Percentiles rank a stretch among this genome's conserved stretches.
phyloP scores from a whole-genome alignment of 2,888 invertebrate genomes.

The Trileptium ribeirensis region DNA sequence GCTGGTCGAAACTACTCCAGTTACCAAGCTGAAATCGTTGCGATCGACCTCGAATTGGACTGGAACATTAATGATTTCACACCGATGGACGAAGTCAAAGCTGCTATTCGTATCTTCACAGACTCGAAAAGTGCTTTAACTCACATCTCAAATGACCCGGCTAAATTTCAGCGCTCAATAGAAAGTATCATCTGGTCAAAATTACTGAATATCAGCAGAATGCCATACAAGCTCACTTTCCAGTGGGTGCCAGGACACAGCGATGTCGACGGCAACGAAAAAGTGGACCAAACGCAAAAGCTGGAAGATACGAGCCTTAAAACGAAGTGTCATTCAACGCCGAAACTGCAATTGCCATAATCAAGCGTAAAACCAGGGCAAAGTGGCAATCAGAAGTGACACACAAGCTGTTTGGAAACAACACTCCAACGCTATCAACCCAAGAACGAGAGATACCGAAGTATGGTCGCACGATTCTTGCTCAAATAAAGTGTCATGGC shows the following conservation, averaged over 20 bases:
- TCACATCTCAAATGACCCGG: not conserved
- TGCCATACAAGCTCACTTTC: not conserved
- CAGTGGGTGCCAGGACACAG: conserved; percentile 3
- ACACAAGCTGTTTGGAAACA: not conserved
- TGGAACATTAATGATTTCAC: not conserved
- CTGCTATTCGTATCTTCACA: too few species aligned
- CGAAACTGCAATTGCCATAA: not conserved
- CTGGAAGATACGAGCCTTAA: not conserved
- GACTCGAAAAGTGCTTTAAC: not conserved
- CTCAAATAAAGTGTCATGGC: not conserved
- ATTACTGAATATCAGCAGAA: not conserved
- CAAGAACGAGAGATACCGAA: not conserved
- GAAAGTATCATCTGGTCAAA: not conserved
- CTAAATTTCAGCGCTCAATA: not conserved
- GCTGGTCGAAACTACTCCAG: not conserved
- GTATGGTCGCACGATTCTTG: not conserved
- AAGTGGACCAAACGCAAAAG: not conserved
- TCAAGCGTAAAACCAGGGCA: not conserved
- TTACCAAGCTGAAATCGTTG: not conserved
- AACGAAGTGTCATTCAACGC: not conserved
- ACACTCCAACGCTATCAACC: not conserved
- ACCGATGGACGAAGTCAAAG: not conserved
- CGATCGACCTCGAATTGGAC: not conserved
- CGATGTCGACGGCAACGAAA: not conserved
- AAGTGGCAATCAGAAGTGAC: not conserved